Evolutionary conservation across 2,113 vertebrate genomes (phyloP).

Genomic region (Bungarus multicinctus): DNA sequence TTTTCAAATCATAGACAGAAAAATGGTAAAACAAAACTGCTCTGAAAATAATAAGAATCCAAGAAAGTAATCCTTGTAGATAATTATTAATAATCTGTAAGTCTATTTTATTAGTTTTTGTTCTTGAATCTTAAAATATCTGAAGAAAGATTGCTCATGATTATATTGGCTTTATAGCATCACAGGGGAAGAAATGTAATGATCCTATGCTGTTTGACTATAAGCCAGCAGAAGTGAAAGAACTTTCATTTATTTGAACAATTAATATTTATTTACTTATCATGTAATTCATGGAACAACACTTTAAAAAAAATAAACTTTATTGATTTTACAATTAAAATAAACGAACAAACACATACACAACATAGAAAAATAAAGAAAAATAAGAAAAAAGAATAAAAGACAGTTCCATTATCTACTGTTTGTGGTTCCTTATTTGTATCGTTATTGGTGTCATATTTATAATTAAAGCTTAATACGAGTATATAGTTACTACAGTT

Average conservation of each 20-base stretch:
- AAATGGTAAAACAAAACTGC: constrained; percentile 35
- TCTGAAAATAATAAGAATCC: constrained; percentile 34
- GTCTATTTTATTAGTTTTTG: neutral
- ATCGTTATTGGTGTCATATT: no score
- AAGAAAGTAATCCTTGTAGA: constrained; percentile 12
- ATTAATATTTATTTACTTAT: neutral
- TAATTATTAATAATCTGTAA: constrained; percentile 24
- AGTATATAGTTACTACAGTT: no score
- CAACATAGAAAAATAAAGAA: no score
- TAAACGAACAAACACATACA: no score
- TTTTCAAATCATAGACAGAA: constrained; percentile 22
- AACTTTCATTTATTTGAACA: neutral
- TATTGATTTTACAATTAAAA: no score
- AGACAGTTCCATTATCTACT: no score
- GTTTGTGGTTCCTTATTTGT: no score
- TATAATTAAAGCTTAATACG: no score
- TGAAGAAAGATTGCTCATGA: constrained; percentile 2
- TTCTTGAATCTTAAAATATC: constrained; percentile 31
- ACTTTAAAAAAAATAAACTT: neutral
- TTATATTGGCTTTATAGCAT: neutral
- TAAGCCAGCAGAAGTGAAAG: neutral
- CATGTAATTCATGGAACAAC: neutral
- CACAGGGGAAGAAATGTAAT: neutral
- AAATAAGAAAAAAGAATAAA: no score
- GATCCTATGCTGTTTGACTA: neutral